These are phyloP conservation scores for Gari tellinella DNA, from an alignment of 2,888 invertebrate genomes.

Conservation along the genomic window DNA sequence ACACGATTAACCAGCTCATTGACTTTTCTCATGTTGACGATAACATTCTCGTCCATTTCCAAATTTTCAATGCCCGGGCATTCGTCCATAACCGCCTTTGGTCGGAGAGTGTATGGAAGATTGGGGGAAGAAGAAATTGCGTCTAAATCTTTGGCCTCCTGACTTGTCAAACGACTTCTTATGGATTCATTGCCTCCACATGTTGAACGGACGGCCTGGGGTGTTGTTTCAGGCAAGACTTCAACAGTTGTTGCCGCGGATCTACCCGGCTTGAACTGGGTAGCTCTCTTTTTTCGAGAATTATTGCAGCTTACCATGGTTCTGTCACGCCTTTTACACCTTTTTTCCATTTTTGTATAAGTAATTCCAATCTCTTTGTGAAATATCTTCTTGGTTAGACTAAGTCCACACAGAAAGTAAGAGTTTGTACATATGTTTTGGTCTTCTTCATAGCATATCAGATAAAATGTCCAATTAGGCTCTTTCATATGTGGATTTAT, in stretches of 20 bases:
- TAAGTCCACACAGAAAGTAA: no score
- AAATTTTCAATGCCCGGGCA: no score
- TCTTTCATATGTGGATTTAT: slow-evolving; percentile 8
- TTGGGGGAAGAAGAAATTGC: background rate
- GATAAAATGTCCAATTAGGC: slow-evolving; percentile 15
- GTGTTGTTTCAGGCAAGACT: background rate
- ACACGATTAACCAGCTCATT: background rate
- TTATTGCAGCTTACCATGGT: background rate
- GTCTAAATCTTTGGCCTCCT: no score
- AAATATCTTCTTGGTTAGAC: background rate
- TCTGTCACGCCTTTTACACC: background rate
- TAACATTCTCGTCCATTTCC: background rate
- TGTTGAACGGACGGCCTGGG: background rate
- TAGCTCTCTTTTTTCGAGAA: background rate
- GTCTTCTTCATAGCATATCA: background rate
- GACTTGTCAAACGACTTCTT: background rate
- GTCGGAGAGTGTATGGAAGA: background rate
- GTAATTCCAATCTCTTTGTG: background rate
- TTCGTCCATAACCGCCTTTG: background rate
- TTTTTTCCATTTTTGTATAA: no score
- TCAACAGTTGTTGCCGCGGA: background rate
- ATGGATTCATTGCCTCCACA: background rate
- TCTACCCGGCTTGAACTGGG: slow-evolving; percentile 3
- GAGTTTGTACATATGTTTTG: no score
- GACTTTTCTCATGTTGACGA: background rate